Base-by-base conservation (phyloP, 2,797 vertebrate genomes). In the Echiichthys vipera region DNA sequence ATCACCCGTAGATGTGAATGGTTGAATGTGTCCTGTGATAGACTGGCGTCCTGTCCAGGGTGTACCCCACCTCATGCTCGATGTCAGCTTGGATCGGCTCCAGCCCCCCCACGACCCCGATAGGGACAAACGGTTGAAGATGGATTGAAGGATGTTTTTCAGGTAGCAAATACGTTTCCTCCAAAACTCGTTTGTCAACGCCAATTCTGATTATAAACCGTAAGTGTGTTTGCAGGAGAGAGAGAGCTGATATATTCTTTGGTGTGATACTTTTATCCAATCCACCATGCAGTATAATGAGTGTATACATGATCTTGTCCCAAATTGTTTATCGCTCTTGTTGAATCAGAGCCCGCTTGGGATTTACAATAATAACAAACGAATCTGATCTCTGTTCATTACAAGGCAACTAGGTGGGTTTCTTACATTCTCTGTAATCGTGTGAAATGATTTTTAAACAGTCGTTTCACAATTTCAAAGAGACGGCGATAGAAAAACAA, bases 371-470 rank as follows among this genome's bases (percentile, higher is more conserved):
- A 72, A 81, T 71, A 57, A 56, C 47, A 61, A 45, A 63, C 10
- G 3, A 45, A 43, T 29, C 58, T 39, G 73, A 77, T 78, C 65
- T 69, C 65, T 46, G 66, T 65, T 85, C 42, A 75, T 79, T 66
- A 66, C 8, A 12, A 61, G 62, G 54, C 45, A 61, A 42, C 32
- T 65, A 36, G 42, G 65, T 47, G 30, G 30, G 34, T 63, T 62
- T 47, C 39, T 67, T 80, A 77, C 51, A 42, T 61, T 80, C 37
- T 62, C 51, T 49, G 12, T 77, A 63, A 83, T 75, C 47, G 67
- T 10, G 27, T 75, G 2, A 83, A 84, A 81, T 74, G n/a, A 71
- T 75, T 81, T n/a, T 85, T 63, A 61, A 67, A 85, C 27, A n/a
- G 22, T 53, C 72, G 45, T 83, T 83, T 79, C 59, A 78, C 66